These are phyloP conservation scores for Theonella swinhoei DNA, from an alignment of 37 sponge, comb jelly and placozoan genomes.

Conservation along the genomic window DNA sequence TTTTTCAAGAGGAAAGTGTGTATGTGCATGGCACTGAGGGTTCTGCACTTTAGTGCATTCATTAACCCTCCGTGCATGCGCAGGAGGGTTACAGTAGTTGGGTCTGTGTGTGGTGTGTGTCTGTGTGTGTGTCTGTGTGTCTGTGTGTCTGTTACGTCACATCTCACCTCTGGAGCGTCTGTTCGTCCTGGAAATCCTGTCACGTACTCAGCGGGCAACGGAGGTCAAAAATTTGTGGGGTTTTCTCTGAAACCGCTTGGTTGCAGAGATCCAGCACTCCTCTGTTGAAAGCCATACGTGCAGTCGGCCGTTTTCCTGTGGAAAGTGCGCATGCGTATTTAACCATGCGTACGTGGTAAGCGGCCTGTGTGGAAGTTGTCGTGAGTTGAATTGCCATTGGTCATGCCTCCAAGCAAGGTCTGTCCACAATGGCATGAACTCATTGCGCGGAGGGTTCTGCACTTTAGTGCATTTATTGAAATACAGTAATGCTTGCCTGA, in stretches of 20 bases:
- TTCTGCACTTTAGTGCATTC: neutral
- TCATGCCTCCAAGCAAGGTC: no score
- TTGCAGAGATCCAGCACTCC: neutral
- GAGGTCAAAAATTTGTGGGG: neutral
- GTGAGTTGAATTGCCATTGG: no score
- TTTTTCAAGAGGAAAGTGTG: no score
- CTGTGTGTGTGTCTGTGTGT: neutral
- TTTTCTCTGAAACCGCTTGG: neutral
- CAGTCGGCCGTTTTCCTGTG: no score
- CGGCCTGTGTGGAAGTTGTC: no score
- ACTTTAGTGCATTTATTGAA: neutral
- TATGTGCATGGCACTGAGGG: no score
- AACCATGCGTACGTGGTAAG: no score
- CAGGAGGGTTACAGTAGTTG: neutral
- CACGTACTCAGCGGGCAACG: neutral
- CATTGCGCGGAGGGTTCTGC: neutral
- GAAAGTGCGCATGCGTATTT: neutral
- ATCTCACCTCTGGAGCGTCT: neutral
- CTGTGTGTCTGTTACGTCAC: neutral
- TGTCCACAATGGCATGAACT: no score
- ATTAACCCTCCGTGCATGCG: neutral
- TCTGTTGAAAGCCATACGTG: no score
- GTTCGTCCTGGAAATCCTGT: neutral
- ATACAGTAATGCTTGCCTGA: no score
- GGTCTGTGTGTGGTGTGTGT: neutral